Conservation (phyloP, 2,797 vertebrate species). For the Neopelma chrysocephalum region DNA sequence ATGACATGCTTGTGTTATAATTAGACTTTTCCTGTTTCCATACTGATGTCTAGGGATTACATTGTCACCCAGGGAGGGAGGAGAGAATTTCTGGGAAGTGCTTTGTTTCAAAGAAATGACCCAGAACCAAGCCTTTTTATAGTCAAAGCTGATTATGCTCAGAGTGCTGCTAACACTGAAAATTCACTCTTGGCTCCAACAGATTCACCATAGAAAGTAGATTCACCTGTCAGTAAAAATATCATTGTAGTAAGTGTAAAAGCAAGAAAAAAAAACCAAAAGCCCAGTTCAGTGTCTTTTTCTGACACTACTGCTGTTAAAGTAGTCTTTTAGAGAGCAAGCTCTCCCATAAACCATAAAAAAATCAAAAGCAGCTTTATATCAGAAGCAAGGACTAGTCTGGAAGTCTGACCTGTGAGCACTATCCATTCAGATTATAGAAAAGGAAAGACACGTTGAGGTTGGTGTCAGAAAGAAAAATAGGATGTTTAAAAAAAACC, state of each 20-base stretch:
- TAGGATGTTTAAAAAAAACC: neutral
- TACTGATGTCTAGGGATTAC: fast-evolving
- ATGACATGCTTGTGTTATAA: neutral
- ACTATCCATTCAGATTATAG: too few species aligned
- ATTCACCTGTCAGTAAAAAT: neutral
- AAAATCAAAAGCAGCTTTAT: neutral
- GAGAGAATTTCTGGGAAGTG: neutral
- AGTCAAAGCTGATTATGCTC: neutral
- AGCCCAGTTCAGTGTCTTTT: neutral
- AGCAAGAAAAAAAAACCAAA: neutral
- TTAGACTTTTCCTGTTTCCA: neutral
- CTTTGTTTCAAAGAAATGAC: neutral
- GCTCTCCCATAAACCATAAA: neutral
- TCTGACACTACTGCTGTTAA: fast-evolving
- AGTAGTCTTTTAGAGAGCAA: neutral
- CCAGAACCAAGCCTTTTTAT: neutral
- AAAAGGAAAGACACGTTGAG: neutral
- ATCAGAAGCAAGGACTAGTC: neutral
- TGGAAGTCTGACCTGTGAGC: neutral
- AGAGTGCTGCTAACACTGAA: neutral
- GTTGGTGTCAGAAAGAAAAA: neutral
- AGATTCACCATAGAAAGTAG: neutral
- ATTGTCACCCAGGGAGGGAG: fast-evolving
- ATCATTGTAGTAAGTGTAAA: neutral
- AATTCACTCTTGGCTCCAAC: neutral